phyloP scores from a whole-genome alignment of 1,140 invertebrate species.

The Araneus ventricosus region DNA sequence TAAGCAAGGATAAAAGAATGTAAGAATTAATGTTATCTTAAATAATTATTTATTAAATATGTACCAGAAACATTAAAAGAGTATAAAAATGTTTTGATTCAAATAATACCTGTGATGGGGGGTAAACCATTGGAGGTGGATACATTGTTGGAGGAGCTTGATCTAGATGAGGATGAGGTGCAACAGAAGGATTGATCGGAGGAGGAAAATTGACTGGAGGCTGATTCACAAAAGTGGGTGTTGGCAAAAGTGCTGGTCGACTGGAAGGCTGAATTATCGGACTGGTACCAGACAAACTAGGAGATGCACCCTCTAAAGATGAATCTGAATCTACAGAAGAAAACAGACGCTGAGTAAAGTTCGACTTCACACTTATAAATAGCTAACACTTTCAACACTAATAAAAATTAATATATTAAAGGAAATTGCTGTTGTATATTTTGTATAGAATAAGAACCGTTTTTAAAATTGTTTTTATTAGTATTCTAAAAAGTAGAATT shows the following conservation, averaged over 20 bases:
- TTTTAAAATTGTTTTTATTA: too few relatives aligned
- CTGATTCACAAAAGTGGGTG: slow-evolving; percentile 22
- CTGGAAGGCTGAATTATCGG: not conserved
- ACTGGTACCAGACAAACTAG: slow-evolving; percentile 19
- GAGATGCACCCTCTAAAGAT: not conserved
- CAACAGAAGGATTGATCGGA: not conserved
- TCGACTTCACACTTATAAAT: too few relatives aligned
- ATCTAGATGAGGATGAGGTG: slow-evolving; percentile 6
- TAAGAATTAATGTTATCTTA: too few relatives aligned
- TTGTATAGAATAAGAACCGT: too few relatives aligned
- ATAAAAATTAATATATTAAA: too few relatives aligned
- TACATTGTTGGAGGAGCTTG: slow-evolving; percentile 36
- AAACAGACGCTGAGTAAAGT: not conserved
- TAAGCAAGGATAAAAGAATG: too few relatives aligned
- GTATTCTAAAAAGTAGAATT: too few relatives aligned
- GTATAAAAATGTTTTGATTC: too few relatives aligned
- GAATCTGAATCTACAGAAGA: slow-evolving; percentile 27
- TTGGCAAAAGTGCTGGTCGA: slow-evolving; percentile 53
- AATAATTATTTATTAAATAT: too few relatives aligned
- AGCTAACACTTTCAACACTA: too few relatives aligned
- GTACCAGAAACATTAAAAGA: too few relatives aligned
- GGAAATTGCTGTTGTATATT: too few relatives aligned
- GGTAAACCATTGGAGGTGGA: slow-evolving; percentile 58
- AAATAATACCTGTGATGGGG: slow-evolving; percentile 58
- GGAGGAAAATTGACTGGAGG: slow-evolving; percentile 47